These are phyloP conservation scores for Apostichopus parvimensis DNA, from an alignment of 35 echinoderm and acorn worm species.

Conservation along the genomic window DNA sequence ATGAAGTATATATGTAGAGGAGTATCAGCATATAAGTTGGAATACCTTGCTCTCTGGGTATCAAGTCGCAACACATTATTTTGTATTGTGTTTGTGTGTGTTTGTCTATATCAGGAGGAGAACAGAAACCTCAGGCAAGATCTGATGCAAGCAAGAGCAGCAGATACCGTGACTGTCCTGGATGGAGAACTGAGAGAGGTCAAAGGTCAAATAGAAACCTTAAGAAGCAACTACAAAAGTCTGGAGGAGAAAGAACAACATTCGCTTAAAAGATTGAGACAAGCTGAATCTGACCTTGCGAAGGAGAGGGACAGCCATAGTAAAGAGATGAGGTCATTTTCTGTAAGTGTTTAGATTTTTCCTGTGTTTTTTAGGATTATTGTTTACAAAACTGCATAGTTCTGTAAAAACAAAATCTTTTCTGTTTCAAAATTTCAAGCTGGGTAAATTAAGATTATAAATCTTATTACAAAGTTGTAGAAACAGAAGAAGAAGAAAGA, in stretches of 20 bases:
- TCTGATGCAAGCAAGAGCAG: neutral
- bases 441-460: too few relatives aligned
- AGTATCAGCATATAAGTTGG: too few relatives aligned
- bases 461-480: too few relatives aligned
- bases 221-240: slow-evolving; percentile 1
- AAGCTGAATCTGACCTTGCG: neutral
- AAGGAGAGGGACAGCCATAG: slow-evolving; percentile 11
- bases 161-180: neutral
- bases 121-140: neutral
- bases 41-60: too few relatives aligned
- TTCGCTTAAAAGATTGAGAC: slow-evolving; percentile 20
- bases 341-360: neutral
- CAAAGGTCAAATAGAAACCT: neutral
- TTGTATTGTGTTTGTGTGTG: too few relatives aligned
- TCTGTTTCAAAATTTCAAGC: too few relatives aligned
- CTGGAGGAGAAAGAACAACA: slow-evolving; percentile 19
- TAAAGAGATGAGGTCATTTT: slow-evolving; percentile 10
- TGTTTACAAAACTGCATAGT: too few relatives aligned
- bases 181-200: neutral
- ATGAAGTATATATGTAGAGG: too few relatives aligned
- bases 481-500: too few relatives aligned
- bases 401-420: too few relatives aligned
- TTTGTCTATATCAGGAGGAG: neutral
- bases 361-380: too few relatives aligned
- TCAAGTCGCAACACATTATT: too few relatives aligned